Evolutionary conservation across 1,140 invertebrate genomes (phyloP).

Genomic region (Pseudomyrmex sp.): DNA sequence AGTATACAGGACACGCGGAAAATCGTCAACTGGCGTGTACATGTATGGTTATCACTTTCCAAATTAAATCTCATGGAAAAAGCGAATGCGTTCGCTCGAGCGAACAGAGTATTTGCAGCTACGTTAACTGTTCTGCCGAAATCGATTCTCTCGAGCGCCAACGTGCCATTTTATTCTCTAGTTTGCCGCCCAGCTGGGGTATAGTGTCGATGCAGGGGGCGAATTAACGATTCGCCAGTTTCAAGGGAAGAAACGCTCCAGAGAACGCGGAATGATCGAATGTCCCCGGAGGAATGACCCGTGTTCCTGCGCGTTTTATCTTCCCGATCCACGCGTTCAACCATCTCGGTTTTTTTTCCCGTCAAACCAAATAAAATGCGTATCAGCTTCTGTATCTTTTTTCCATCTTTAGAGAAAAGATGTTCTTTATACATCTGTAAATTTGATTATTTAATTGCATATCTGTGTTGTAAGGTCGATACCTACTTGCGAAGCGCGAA

Average conservation of each 20-base stretch:
- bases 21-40: no score
- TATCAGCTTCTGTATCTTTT: no score
- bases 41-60: no score
- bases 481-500: neutral
- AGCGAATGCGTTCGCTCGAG: neutral
- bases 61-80: no score
- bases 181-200: conserved; percentile 34
- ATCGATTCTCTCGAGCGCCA: conserved; percentile 36
- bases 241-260: conserved; percentile 50
- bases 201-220: conserved; percentile 28
- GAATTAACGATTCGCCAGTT: conserved; percentile 57
- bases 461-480: neutral
- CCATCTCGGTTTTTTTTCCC: neutral
- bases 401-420: neutral
- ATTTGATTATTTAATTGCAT: conserved; percentile 15
- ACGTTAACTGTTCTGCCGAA: conserved; percentile 6
- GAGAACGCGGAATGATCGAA: conserved; percentile 53
- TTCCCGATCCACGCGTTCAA: conserved; percentile 7
- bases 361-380: no score
- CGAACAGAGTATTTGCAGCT: neutral
- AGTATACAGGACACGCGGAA: no score
- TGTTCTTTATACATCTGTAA: conserved; percentile 9
- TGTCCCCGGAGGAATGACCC: conserved; percentile 13
- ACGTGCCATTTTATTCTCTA: conserved; percentile 29
- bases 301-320: conserved; percentile 24